phyloP scores from a whole-genome alignment of 2,113 vertebrate species.

The Oreocharis arfaki region DNA sequence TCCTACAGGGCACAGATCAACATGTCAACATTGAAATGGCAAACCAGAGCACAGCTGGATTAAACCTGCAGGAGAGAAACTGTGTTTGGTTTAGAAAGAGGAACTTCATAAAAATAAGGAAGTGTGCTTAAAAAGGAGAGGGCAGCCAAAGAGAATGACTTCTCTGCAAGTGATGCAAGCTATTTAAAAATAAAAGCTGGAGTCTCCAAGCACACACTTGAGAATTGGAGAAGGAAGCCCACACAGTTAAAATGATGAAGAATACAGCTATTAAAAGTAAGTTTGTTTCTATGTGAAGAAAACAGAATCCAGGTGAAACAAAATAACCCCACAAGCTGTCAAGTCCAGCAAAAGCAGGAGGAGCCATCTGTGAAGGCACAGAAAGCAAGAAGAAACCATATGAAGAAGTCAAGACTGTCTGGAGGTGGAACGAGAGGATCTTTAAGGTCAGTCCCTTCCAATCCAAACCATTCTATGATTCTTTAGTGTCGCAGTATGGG shows the following conservation, averaged over 20 bases:
- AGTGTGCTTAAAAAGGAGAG: background rate
- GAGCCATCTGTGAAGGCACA: background rate
- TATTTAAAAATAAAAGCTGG: background rate
- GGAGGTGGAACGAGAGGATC: background rate
- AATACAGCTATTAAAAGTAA: background rate
- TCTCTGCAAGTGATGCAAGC: background rate
- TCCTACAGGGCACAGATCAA: background rate
- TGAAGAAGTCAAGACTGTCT: background rate
- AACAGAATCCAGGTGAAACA: background rate
- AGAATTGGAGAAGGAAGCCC: background rate
- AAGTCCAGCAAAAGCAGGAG: background rate
- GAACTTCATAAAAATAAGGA: constrained; percentile 7
- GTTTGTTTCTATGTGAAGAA: background rate
- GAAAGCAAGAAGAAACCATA: background rate
- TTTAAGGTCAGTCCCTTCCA: background rate
- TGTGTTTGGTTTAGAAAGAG: background rate
- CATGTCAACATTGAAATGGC: background rate
- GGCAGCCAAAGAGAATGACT: background rate
- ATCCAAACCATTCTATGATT: background rate
- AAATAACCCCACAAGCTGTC: background rate
- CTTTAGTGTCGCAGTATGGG: background rate
- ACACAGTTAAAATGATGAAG: background rate
- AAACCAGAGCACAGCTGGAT: background rate
- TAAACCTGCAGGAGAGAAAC: background rate
- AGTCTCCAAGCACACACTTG: background rate